phyloP scores from a whole-genome alignment of 2,113 vertebrate genomes.

The Collichthys lucidus region DNA sequence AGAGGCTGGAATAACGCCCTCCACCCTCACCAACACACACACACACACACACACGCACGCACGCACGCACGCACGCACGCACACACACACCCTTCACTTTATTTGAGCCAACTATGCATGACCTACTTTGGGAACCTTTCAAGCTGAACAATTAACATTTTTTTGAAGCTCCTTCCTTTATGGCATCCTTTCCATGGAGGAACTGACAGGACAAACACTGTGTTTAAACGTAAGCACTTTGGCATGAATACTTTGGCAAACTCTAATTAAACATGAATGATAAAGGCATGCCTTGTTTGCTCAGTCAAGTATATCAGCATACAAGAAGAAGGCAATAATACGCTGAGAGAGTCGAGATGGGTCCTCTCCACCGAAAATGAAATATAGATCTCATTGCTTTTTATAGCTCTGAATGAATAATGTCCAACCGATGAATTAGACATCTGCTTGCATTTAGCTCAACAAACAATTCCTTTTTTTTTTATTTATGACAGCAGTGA shows the following conservation, averaged over 20 bases:
- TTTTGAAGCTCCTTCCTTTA: conserved; percentile 69
- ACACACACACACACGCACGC: conserved; percentile 44
- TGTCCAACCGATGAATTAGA: conserved; percentile 40
- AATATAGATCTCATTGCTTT: conserved; percentile 66
- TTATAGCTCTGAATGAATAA: conserved; percentile 56
- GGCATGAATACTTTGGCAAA: conserved; percentile 53
- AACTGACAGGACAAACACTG: conserved; percentile 58
- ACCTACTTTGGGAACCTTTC: conserved; percentile 80
- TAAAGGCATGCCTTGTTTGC: conserved; percentile 74
- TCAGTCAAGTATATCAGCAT: conserved; percentile 65
- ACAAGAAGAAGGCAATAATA: conserved; percentile 53
- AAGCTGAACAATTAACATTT: conserved; percentile 78
- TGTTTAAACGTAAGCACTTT: conserved; percentile 63
- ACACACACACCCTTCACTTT: conserved; percentile 54
- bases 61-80: conserved; percentile 45
- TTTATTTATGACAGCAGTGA: conserved; percentile 33
- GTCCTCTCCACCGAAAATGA: conserved; percentile 52
- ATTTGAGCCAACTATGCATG: conserved; percentile 78
- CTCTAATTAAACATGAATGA: conserved; percentile 78
- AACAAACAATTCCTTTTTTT: conserved; percentile 36
- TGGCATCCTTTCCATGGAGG: conserved; percentile 60
- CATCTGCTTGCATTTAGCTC: conserved; percentile 43
- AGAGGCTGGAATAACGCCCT: conserved; percentile 30
- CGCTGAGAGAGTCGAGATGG: conserved; percentile 9
- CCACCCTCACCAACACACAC: conserved; percentile 12